Evolutionary conservation across 2,888 invertebrate species (phyloP), one percentile per base, ranked within the genome.

Genomic region (Caenorhabditis plicata): DNA sequence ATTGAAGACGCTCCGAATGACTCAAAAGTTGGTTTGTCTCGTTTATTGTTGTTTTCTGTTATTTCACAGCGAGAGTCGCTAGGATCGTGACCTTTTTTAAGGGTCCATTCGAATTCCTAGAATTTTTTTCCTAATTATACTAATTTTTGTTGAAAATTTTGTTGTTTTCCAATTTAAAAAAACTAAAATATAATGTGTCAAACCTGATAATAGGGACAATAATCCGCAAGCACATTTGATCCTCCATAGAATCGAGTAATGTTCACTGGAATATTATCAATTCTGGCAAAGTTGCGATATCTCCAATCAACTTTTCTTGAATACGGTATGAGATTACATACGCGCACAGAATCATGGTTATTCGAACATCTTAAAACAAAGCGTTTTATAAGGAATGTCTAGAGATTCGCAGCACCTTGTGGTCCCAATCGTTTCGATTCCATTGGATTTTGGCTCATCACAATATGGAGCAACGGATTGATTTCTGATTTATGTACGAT

Each of bases 131-230:
- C n/a, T n/a, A n/a, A n/a, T n/a, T n/a, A n/a, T n/a, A n/a, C n/a
- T n/a, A n/a, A n/a, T n/a, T n/a, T n/a, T n/a, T n/a, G n/a, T n/a
- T n/a, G n/a, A n/a, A n/a, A n/a, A n/a, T n/a, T n/a, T n/a, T n/a
- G n/a, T n/a, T n/a, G n/a, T n/a, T n/a, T n/a, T n/a, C n/a, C n/a
- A n/a, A n/a, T n/a, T n/a, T n/a, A n/a, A n/a, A n/a, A n/a, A n/a
- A n/a, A n/a, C n/a, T n/a, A n/a, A n/a, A n/a, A n/a, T n/a, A n/a
- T n/a, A n/a, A n/a, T n/a, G n/a, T n/a, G n/a, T n/a, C n/a, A n/a
- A n/a, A n/a, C 95, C 84, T 95, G 95, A 47, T 93, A 89, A 82
- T 94, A 98, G 0, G 98, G 96, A 81, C 96, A 98, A 70, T 83
- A 86, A 85, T 96, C 95, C 0, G 95, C 94, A 50, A 96, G 84